These are phyloP conservation scores for Hartigia nigra DNA, from an alignment of 2,888 invertebrate genomes.

Conservation along the genomic window DNA sequence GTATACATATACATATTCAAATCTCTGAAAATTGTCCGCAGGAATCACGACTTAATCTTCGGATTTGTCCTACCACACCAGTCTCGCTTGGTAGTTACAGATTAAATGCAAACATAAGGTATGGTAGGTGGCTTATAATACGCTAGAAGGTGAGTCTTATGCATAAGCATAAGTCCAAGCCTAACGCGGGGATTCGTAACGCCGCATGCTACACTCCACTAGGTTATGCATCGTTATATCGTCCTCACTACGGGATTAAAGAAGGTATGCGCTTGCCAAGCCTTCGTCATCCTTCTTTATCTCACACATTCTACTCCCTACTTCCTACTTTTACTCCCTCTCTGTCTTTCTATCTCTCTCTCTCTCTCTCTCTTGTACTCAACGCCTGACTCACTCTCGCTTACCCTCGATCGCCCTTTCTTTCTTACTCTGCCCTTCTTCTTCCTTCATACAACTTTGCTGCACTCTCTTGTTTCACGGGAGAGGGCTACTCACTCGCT, in stretches of 20 bases:
- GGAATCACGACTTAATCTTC: neutral
- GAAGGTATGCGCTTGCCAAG: constrained; percentile 32
- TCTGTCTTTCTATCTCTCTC: constrained; percentile 15
- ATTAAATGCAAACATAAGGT: neutral
- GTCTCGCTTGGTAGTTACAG: neutral
- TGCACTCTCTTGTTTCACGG: constrained; percentile 1
- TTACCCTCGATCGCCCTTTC: constrained; percentile 8
- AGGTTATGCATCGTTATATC: neutral
- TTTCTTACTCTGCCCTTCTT: constrained; percentile 8
- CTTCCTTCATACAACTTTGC: constrained; percentile 8
- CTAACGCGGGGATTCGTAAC: neutral
- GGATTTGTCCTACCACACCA: neutral
- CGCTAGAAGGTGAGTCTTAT: neutral
- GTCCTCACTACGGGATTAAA: constrained; percentile 20
- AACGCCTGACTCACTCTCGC: neutral
- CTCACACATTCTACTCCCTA: constrained; percentile 17
- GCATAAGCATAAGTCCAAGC: neutral
- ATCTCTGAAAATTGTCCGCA: neutral
- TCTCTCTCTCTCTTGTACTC: constrained; percentile 11
- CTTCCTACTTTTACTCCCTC: constrained; percentile 15
- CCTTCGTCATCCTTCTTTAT: constrained; percentile 23
- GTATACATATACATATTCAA: neutral
- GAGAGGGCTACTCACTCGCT: neutral
- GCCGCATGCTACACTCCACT: neutral
- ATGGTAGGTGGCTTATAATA: neutral